Conservation (phyloP, 2,888 invertebrate species). For the Pelosia muscerda region DNA sequence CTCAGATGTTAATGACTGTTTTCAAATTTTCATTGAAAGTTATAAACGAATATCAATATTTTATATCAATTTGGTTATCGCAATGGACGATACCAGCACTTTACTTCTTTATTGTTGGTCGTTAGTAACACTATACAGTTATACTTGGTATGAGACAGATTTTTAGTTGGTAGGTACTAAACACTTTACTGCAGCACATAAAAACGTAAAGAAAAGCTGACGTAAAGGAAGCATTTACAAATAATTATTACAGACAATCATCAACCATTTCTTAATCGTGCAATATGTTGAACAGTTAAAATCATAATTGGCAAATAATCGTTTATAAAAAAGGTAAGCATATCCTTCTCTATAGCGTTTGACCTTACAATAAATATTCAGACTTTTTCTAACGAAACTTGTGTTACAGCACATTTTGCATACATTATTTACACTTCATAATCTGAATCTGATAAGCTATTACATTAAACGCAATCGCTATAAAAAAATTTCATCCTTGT, state of each 20-base stretch:
- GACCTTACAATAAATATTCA: background rate
- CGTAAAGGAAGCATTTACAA: background rate
- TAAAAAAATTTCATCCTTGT: conserved; percentile 34
- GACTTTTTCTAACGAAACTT: background rate
- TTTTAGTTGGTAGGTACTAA: background rate
- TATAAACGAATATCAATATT: conserved; percentile 9
- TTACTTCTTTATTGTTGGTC: background rate
- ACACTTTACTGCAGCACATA: background rate
- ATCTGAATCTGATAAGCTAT: conserved; percentile 20
- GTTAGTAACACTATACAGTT: background rate
- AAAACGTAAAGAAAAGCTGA: too few relatives aligned
- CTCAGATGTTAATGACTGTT: background rate
- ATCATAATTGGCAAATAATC: background rate
- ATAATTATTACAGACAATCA: background rate
- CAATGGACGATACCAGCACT: background rate
- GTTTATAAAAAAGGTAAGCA: background rate
- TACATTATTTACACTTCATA: conserved; percentile 10
- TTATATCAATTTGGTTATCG: background rate
- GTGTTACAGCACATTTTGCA: background rate
- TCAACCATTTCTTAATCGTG: background rate
- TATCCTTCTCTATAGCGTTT: conserved; percentile 1
- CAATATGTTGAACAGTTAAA: background rate
- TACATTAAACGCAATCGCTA: conserved; percentile 35
- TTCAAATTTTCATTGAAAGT: conserved; percentile 1
- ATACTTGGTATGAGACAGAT: background rate